Evolutionary conservation across 1,140 invertebrate genomes (phyloP).

Genomic region (Psilanteris sp.): DNA sequence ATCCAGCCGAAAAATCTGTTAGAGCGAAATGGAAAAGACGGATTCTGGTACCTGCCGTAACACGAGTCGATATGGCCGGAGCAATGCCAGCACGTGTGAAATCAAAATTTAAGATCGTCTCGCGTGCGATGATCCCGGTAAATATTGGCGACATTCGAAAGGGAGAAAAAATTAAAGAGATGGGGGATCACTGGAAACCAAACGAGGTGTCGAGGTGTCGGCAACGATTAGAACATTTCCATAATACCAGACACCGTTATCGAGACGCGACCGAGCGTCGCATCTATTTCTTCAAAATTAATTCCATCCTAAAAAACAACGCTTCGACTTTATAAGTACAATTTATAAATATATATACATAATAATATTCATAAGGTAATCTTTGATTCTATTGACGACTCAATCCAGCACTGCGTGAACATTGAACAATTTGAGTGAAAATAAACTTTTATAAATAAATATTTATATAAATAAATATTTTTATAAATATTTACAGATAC

Average conservation of each 20-base stretch:
- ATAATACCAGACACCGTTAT: slow-evolving; percentile 61
- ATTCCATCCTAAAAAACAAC: slow-evolving; percentile 7
- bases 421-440: too few relatives aligned
- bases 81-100: slow-evolving; percentile 65
- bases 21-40: slow-evolving; percentile 75
- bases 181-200: slow-evolving; percentile 17
- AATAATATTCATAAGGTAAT: too few relatives aligned
- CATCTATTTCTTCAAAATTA: slow-evolving; percentile 22
- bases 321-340: too few relatives aligned
- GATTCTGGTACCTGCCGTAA: slow-evolving; percentile 69
- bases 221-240: slow-evolving; percentile 64
- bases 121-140: slow-evolving; percentile 60
- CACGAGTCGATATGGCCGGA: slow-evolving; percentile 65
- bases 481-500: too few relatives aligned
- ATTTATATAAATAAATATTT: too few relatives aligned
- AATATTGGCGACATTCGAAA: slow-evolving; percentile 48
- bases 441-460: too few relatives aligned
- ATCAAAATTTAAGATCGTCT: slow-evolving; percentile 65
- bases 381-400: too few relatives aligned
- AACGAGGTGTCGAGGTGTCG: slow-evolving; percentile 64
- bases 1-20: slow-evolving; percentile 74
- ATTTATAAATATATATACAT: too few relatives aligned
- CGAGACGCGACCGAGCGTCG: slow-evolving; percentile 20
- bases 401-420: too few relatives aligned
- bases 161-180: slow-evolving; percentile 6